These are phyloP conservation scores for Drosophila koepferae DNA, from an alignment of 2,888 invertebrate species.

Conservation along the genomic window DNA sequence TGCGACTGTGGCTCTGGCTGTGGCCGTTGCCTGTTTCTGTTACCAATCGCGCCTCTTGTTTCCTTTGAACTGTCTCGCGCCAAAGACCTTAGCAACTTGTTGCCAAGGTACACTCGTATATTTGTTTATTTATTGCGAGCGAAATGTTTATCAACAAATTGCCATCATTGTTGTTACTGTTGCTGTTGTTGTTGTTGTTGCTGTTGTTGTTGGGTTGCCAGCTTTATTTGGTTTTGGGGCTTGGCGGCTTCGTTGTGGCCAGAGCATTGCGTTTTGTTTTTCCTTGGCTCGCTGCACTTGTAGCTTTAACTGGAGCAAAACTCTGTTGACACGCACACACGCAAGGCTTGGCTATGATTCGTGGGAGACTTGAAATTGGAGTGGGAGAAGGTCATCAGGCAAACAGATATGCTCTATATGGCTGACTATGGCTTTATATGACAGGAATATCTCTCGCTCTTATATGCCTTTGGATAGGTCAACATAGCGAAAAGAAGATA, in stretches of 20 bases:
- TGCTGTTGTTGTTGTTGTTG: conserved; percentile 70
- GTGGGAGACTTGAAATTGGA: conserved; percentile 16
- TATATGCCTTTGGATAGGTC: background rate
- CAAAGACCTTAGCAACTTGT: conserved; percentile 61
- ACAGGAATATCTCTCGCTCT: background rate
- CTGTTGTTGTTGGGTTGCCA: conserved; percentile 60
- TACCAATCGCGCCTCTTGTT: conserved; percentile 32
- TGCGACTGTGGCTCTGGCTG: conserved; percentile 7
- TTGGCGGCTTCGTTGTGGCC: conserved; percentile 11
- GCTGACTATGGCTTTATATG: background rate
- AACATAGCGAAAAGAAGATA: no score
- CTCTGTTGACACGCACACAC: conserved; percentile 61
- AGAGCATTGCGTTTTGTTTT: conserved; percentile 29
- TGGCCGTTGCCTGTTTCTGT: conserved; percentile 24
- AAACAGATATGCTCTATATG: background rate
- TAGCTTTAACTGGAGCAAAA: conserved; percentile 65
- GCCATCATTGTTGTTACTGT: conserved; percentile 80
- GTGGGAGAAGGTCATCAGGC: conserved; percentile 3
- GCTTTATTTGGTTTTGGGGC: conserved; percentile 43
- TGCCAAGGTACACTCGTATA: conserved; percentile 57
- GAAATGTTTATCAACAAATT: conserved; percentile 84
- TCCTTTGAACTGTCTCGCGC: conserved; percentile 59
- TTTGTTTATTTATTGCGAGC: conserved; percentile 83
- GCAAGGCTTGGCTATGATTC: conserved; percentile 23
- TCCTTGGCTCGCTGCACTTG: conserved; percentile 40